A percentile compares a stretch with the other conserved stretches of the same genome.
Conservation (phyloP, 2,888 invertebrate genomes). For the Hyposoter didymator region DNA sequence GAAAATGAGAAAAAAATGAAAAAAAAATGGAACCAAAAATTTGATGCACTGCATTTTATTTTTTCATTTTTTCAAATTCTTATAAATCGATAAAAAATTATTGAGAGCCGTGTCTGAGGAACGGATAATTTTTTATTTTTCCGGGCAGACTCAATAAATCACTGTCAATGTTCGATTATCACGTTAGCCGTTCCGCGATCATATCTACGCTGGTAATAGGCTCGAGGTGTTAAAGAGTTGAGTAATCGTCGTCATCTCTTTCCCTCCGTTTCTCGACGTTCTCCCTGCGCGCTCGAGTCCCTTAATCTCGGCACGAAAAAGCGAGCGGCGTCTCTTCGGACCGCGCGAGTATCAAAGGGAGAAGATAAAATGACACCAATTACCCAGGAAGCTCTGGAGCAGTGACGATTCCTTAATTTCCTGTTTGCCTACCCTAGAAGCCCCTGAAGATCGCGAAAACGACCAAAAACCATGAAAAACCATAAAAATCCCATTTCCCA, state of each 20-base stretch:
- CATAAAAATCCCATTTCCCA: too few species aligned
- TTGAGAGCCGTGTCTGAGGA: too few species aligned
- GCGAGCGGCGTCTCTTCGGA: constrained; percentile 36
- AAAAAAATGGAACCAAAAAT: too few species aligned
- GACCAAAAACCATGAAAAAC: background rate
- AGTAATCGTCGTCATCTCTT: constrained; percentile 49
- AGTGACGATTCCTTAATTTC: background rate
- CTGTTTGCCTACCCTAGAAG: background rate
- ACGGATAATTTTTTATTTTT: constrained; percentile 33
- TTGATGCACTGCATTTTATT: too few species aligned
- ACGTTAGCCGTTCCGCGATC: constrained; percentile 41
- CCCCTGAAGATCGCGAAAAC: background rate
- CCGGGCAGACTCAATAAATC: constrained; percentile 48
- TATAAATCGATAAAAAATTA: too few species aligned
- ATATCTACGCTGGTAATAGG: constrained; percentile 34
- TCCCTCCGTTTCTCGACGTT: background rate
- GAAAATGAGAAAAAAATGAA: background rate
- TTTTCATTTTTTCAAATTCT: too few species aligned
- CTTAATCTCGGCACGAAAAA: background rate
- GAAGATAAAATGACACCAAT: constrained; percentile 55
- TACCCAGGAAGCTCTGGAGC: constrained; percentile 18
- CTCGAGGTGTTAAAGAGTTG: constrained; percentile 60
- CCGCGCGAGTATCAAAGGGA: constrained; percentile 18
- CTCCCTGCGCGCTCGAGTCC: background rate
- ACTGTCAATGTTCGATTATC: constrained; percentile 58